Evolutionary conservation across 2,888 invertebrate species (phyloP).

Genomic region (Chymomyza fuscimana): DNA sequence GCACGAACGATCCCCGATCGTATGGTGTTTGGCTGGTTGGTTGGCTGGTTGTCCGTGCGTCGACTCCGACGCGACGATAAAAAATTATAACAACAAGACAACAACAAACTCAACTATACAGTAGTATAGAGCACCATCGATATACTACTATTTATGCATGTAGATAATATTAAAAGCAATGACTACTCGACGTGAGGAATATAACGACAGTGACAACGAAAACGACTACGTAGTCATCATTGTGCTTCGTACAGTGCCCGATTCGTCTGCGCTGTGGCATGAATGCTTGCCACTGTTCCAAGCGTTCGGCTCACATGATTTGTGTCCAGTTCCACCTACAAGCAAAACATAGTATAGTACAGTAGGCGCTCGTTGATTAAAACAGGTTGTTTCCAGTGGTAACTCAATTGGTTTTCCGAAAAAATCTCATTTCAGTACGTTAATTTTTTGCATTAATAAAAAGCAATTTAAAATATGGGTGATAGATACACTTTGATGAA

Average conservation of each 20-base stretch:
- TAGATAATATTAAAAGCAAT: neutral
- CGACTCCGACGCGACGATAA: neutral
- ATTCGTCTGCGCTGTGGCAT: neutral
- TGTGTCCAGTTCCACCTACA: constrained; percentile 32
- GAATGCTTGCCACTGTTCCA: neutral
- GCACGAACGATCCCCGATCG: neutral
- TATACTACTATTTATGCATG: neutral
- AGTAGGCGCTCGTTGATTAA: neutral
- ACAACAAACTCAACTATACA: neutral
- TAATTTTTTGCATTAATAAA: neutral
- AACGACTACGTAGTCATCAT: neutral
- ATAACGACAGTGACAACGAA: neutral
- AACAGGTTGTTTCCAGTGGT: neutral
- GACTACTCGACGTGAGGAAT: neutral
- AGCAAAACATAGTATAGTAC: constrained; percentile 13
- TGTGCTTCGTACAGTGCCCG: neutral
- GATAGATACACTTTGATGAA: neutral
- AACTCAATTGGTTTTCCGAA: neutral
- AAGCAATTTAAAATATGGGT: neutral
- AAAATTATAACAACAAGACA: constrained; percentile 4
- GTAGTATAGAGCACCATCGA: neutral
- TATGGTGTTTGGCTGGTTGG: neutral
- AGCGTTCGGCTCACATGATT: constrained; percentile 23
- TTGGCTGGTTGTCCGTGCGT: constrained; percentile 9
- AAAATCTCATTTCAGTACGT: neutral